Conservation (phyloP, 2,888 invertebrate genomes). For the Archaeoteleia sp. region DNA sequence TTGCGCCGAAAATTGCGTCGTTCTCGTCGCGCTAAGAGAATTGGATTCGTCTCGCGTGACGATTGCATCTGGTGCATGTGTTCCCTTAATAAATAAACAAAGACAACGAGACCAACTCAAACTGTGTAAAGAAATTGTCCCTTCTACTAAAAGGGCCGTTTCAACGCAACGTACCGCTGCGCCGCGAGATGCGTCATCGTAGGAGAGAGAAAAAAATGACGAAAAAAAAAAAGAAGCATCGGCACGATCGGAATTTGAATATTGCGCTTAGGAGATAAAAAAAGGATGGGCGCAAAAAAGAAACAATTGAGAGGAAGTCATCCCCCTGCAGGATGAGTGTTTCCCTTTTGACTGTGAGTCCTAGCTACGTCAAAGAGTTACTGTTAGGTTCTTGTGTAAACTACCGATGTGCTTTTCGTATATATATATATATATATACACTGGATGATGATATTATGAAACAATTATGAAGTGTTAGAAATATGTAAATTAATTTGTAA, state of each 20-base stretch:
- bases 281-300: conserved; percentile 39
- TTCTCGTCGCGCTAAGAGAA: conserved; percentile 30
- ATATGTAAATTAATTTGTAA: too few species aligned
- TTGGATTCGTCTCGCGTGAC: conserved; percentile 44
- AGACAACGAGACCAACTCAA: conserved; percentile 31
- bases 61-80: conserved; percentile 46
- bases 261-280: conserved; percentile 48
- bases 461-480: too few species aligned
- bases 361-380: conserved; percentile 49
- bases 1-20: conserved; percentile 15
- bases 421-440: too few species aligned
- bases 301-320: conserved; percentile 56
- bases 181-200: conserved; percentile 48
- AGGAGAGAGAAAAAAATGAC: conserved; percentile 39
- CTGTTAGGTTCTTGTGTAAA: conserved; percentile 37
- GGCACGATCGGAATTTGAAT: conserved; percentile 52
- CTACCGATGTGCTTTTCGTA: conserved; percentile 44
- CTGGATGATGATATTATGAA: too few species aligned
- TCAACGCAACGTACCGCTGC: conserved; percentile 12
- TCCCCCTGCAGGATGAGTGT: conserved; percentile 51
- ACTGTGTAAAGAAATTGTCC: conserved; percentile 20
- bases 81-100: conserved; percentile 44
- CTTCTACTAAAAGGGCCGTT: conserved; percentile 26
- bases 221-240: conserved; percentile 51
- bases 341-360: conserved; percentile 49